These are phyloP conservation scores for Teleiodes luculella DNA, from an alignment of 2,888 invertebrate genomes.

Conservation along the genomic window DNA sequence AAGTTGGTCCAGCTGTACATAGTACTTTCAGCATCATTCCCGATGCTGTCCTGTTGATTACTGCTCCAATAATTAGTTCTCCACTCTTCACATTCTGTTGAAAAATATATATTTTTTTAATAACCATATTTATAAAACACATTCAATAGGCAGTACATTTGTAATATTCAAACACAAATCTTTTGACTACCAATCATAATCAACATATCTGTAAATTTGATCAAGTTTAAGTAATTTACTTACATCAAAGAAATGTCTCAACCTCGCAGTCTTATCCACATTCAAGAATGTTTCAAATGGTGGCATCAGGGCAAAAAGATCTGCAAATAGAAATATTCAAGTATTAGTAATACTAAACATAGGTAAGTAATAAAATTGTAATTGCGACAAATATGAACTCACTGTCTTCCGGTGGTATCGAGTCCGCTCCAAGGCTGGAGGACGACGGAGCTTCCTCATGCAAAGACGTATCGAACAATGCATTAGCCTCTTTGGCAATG, in stretches of 20 bases:
- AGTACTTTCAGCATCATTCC: constrained; percentile 89
- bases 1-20: constrained; percentile 88
- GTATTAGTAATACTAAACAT: neutral
- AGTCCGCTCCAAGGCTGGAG: constrained; percentile 74
- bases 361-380: too few relatives aligned
- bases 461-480: constrained; percentile 82
- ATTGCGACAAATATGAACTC: constrained; percentile 37
- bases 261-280: constrained; percentile 86
- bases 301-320: constrained; percentile 89
- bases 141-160: too few relatives aligned
- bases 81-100: constrained; percentile 83
- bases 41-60: constrained; percentile 85
- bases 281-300: constrained; percentile 91
- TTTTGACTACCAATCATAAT: too few relatives aligned
- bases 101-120: neutral
- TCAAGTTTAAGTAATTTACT: constrained; percentile 33
- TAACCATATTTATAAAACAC: neutral
- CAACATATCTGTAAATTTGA: too few relatives aligned
- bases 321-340: constrained; percentile 65
- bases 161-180: too few relatives aligned
- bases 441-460: constrained; percentile 69
- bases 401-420: constrained; percentile 76
- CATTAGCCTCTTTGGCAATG: constrained; percentile 89
- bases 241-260: constrained; percentile 91
- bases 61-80: constrained; percentile 87